Base-by-base conservation (phyloP, 2,888 invertebrate species). In the Drosophila bunnanda region DNA sequence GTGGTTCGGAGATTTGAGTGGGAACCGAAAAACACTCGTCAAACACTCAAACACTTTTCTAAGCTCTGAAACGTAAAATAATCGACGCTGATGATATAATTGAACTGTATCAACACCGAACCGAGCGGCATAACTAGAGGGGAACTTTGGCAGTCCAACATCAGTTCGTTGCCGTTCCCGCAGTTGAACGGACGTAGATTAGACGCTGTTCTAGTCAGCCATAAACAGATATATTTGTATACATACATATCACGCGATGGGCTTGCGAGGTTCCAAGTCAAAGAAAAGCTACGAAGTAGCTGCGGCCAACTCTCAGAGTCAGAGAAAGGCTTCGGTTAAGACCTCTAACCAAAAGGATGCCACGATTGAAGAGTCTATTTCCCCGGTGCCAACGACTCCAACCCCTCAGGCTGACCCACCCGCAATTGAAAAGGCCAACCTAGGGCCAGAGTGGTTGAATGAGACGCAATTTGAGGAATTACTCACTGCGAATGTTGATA, bases 361-460 rank as follows among this genome's bases (percentile, higher is more conserved):
- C 1, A 12, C 5, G 8, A n/a, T 22, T 32, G 32, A 48, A 28
- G 48, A 39, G 12, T 50, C 57, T 10, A n/a, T 52, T 22, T 15
- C n/a, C 22, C 10, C 36, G 2, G 15, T 44, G 20, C 22, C 55
- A n/a, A 20, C 44, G 4, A 20, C 28, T 0, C 32, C 56, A 2
- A 10, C 36, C 22, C 3, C 55, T 17, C 30, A 34, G n/a, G 8
- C 57, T 22, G n/a, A 59, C 13, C 43, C 22, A n/a, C 41, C 59
- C 5, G 9, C 12, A 58, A 30, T 58, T 22, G 48, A 53, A 17
- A 52, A 71, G 20, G 13, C 20, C 30, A 57, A 48, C 28, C 39
- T 61, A 25, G 75, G 80, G 20, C 90, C 90, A 0, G 38, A 59
- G n/a, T 91, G 90, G 91, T 67, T 91, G 0, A 79, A 84, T 43